Conservation (phyloP, 2,888 invertebrate genomes). For the Aethes cnicana region DNA sequence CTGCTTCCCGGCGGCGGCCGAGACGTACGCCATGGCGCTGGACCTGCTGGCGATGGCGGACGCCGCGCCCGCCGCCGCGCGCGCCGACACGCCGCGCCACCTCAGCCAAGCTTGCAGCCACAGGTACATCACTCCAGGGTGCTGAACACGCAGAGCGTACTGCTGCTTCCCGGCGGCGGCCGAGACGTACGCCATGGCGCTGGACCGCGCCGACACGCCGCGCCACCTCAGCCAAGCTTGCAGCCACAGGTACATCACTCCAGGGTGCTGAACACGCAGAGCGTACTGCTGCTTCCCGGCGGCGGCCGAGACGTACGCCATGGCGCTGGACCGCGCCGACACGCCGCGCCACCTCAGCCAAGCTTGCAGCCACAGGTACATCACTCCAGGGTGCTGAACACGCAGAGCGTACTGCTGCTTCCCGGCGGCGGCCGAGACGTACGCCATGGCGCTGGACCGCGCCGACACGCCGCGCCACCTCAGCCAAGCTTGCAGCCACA, state of each 20-base stretch:
- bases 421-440: too few relatives aligned
- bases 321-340: too few relatives aligned
- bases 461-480: too few relatives aligned
- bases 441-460: too few relatives aligned
- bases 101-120: slow-evolving; percentile 32
- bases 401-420: too few relatives aligned
- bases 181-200: slow-evolving; percentile 83
- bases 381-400: too few relatives aligned
- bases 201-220: slow-evolving; percentile 51
- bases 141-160: slow-evolving; percentile 90
- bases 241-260: slow-evolving; percentile 20
- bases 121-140: slow-evolving; percentile 81
- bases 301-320: slow-evolving; percentile 87
- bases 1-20: slow-evolving; percentile 88
- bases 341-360: too few relatives aligned
- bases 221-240: slow-evolving; percentile 34
- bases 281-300: slow-evolving; percentile 90
- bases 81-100: slow-evolving; percentile 45
- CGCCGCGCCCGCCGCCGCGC: slow-evolving; percentile 43
- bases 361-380: too few relatives aligned
- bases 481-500: too few relatives aligned
- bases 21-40: slow-evolving; percentile 83
- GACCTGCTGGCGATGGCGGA: slow-evolving; percentile 56
- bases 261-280: slow-evolving; percentile 91
- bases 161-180: slow-evolving; percentile 91